Base-by-base conservation (phyloP, 2,888 invertebrate species). In the Silvanus unidentatus region DNA sequence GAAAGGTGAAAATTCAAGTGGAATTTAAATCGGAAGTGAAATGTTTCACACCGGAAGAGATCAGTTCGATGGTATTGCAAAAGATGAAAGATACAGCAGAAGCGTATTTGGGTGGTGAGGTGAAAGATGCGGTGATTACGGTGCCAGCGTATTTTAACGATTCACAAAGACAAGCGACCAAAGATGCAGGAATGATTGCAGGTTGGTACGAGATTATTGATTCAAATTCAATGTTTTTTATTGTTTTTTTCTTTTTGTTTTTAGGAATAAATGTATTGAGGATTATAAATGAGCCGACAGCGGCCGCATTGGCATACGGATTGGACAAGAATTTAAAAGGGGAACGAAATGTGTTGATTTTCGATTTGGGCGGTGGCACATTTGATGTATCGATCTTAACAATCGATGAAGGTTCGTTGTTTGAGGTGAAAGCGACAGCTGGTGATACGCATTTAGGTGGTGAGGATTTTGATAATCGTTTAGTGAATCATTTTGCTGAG, bases 391-490 rank as follows among this genome's bases (percentile, higher is more conserved):
- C 89, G 40, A 81, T 90, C 49, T 73, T 91, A 37, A 86, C 86
- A 40, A 89, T 90, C 64, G 88, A 87, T 64, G 88, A 89, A 70
- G 75, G 75, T 37, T 88, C 88, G 11, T 88, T 90, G 67, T 89
- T 90, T 71, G 89, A 90, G 2, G 91, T 88, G 2, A 84, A 81
- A 66, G 76, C 90, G 1, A 91, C 88, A 1, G 86, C 88, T 27
- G 89, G 89, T 27, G 90, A 91, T 65, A 90, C 90, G 3, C 90
- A 88, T 65, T 75, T 88, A 42, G 88, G 88, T 14, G 87, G 87
- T 9, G 87, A 87, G 67, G 82, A 86, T 70, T 76, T 76, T 52
- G 75, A 76, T 53, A 79, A 77, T 57, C 71, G 79, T 14, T 61
- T 81, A 58, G 79, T 80, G 4, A 74, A 64, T 45, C 75, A 79